Percentiles rank a stretch among this genome's conserved stretches.
These are phyloP conservation scores for Cochlearius cochlearius DNA, from an alignment of 2,113 vertebrate species.

Conservation along the genomic window DNA sequence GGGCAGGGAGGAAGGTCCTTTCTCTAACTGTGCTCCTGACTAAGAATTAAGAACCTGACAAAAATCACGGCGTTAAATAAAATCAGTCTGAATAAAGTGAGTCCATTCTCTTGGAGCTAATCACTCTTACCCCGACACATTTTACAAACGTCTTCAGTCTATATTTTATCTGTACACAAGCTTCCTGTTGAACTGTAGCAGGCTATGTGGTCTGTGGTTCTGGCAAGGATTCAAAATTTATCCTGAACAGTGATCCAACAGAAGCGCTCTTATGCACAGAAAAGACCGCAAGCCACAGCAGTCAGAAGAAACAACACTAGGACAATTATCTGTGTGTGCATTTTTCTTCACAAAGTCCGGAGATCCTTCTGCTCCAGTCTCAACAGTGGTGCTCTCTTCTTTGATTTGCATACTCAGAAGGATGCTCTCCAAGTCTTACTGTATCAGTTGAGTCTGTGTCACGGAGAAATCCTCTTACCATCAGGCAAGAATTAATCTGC, in stretches of 20 bases:
- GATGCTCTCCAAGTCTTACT: neutral
- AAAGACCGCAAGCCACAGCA: constrained; percentile 7
- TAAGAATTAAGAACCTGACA: neutral
- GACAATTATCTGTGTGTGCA: neutral
- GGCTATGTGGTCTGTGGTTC: constrained; percentile 65
- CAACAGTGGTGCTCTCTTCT: neutral
- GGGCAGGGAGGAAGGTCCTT: neutral
- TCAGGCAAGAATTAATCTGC: constrained; percentile 55
- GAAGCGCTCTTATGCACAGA: constrained; percentile 20
- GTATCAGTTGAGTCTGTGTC: neutral
- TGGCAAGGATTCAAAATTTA: constrained; percentile 67
- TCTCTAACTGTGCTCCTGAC: neutral
- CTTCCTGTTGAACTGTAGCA: constrained; percentile 29
- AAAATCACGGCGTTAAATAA: neutral
- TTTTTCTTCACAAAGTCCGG: neutral
- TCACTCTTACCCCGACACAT: neutral
- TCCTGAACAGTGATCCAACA: constrained; percentile 24
- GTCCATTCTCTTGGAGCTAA: neutral
- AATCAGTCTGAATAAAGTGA: neutral
- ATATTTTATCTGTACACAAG: constrained; percentile 35
- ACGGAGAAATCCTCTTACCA: constrained; percentile 46
- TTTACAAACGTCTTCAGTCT: constrained; percentile 28
- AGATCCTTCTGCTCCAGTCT: constrained; percentile 19
- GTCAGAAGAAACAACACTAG: neutral
- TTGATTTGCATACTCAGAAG: constrained; percentile 38